phyloP scores from a whole-genome alignment of 2,888 invertebrate genomes.

The Rhaphigaster nebulosa region DNA sequence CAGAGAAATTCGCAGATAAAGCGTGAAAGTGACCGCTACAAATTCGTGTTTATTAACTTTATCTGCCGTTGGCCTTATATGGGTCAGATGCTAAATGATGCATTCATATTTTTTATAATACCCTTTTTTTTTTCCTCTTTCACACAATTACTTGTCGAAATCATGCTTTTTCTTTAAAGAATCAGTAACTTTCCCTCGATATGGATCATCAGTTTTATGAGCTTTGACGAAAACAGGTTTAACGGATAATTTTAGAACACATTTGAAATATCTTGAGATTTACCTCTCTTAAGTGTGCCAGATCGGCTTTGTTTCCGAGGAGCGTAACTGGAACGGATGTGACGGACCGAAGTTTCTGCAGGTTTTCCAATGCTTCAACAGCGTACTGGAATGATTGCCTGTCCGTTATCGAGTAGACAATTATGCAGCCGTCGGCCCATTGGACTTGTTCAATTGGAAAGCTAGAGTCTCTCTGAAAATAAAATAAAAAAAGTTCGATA shows the following conservation, averaged over 20 bases:
- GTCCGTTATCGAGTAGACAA: conserved; percentile 84
- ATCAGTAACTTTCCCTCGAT: neutral
- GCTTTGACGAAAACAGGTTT: too few relatives aligned
- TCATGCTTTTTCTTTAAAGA: neutral
- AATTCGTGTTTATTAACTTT: conserved; percentile 27
- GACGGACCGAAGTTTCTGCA: conserved; percentile 72
- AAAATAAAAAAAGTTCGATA: conserved; percentile 66
- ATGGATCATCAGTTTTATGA: neutral
- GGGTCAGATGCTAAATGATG: conserved; percentile 15
- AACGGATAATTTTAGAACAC: neutral
- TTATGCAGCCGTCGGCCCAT: conserved; percentile 84
- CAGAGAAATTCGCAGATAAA: conserved; percentile 28
- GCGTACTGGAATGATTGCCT: conserved; percentile 80
- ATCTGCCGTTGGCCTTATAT: neutral
- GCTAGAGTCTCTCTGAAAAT: conserved; percentile 68
- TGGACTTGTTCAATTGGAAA: conserved; percentile 76
- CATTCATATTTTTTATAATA: conserved; percentile 6
- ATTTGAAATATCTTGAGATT: neutral
- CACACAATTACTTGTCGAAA: neutral
- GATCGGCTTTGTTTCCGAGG: conserved; percentile 84
- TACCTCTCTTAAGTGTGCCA: conserved; percentile 83
- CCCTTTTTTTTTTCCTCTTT: neutral
- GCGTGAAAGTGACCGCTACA: conserved; percentile 35
- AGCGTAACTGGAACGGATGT: conserved; percentile 76
- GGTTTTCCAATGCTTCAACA: conserved; percentile 74